Percentiles rank a stretch among this genome's conserved stretches.
phyloP scores from a whole-genome alignment of 2,888 invertebrate genomes.

The Dione vanillae region DNA sequence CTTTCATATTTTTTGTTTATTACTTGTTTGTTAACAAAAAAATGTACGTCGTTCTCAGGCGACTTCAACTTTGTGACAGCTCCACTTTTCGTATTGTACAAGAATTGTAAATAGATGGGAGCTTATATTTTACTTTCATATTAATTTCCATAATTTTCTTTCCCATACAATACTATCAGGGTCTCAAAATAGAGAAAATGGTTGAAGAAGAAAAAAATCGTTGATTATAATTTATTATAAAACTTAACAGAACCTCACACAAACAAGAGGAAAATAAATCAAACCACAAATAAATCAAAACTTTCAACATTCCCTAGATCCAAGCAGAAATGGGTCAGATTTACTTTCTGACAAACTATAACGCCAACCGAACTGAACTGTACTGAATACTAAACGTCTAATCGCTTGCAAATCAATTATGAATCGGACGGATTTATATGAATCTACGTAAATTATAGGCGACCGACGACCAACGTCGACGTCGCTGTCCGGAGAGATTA shows the following conservation, averaged over 20 bases:
- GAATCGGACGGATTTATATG: conserved; percentile 28
- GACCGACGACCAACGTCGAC: conserved; percentile 20
- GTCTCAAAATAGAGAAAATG: no score
- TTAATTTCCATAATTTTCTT: no score
- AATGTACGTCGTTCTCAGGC: not conserved
- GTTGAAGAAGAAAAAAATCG: no score
- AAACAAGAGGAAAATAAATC: not conserved
- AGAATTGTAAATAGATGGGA: not conserved
- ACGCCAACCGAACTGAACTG: conserved; percentile 25
- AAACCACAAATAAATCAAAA: not conserved
- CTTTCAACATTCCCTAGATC: not conserved
- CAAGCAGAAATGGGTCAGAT: not conserved
- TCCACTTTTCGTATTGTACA: not conserved
- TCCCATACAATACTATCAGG: no score
- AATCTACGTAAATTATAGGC: conserved; percentile 23
- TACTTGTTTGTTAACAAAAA: conserved; percentile 8
- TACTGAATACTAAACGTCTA: conserved; percentile 39
- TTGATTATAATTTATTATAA: no score
- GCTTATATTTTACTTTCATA: not conserved
- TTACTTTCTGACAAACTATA: conserved; percentile 6
- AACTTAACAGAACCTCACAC: not conserved
- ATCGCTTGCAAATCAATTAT: conserved; percentile 46
- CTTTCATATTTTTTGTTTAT: conserved; percentile 33
- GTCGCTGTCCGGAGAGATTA: conserved; percentile 30
- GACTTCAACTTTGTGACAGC: not conserved